Base-by-base conservation (phyloP, 30 jellyfish, hydroid and myxozoan species). In the Nemopilema nomurai region DNA sequence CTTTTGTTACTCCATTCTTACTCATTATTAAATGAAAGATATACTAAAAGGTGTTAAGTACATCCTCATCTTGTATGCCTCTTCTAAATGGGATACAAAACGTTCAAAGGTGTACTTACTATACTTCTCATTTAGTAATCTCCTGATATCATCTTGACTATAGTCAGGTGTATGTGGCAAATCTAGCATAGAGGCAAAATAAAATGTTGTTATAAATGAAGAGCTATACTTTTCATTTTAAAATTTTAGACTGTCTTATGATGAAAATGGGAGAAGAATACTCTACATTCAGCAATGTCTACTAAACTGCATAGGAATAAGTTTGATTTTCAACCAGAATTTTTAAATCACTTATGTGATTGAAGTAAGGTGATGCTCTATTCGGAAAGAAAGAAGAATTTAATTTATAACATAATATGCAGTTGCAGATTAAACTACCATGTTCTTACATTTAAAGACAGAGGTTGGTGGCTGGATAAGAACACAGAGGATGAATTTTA, bases 51-150 rank as follows among this genome's bases (percentile, higher is more conserved):
- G 30, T 19, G 73, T 63, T 63, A 19, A 3, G 73, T 63, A 63
- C 7, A 63, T 19, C 8, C 73, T 63, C 73, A 63, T 18, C 73
- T 24, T 63, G 73, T 18, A 63, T 19, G 30, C 18, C 73, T 63
- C 18, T 4, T 63, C 73, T 63, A 7, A 63, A 63, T 63, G 29
- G 30, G 73, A n/a, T 63, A 24, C 7, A 63, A 63, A 63, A 41
- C 73, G 27, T 63, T 63, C 17, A 63, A 63, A n/a, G 73, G 20
- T 63, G 73, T 63, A 63, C 73, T 63, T 63, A 63, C 73, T 63
- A 63, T 63, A 63, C 73, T 63, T 63, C 30, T 63, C 73, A 63
- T 63, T 63, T n/a, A 63, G 73, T 63, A 63, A 63, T 63, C 73
- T 63, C 73, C 73, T 63, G 73, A 63, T 63, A 63, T 63, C 73